These are phyloP conservation scores for Sebastes iracundus DNA, from an alignment of 2,797 vertebrate species.

Conservation along the genomic window DNA sequence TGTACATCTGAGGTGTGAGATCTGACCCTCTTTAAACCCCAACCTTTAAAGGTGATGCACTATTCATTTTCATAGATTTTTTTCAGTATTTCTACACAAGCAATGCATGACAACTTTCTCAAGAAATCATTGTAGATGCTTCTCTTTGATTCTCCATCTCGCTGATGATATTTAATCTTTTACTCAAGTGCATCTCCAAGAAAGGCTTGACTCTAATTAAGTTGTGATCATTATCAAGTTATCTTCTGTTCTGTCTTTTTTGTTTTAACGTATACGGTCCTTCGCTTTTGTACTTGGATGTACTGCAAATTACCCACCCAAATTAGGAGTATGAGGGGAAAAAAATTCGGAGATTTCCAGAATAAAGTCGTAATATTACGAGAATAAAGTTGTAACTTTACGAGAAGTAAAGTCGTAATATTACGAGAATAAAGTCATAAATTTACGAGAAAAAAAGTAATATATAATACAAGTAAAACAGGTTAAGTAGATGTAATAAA, in stretches of 20 bases:
- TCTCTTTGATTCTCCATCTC: conserved; percentile 32
- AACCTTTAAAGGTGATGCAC: conserved; percentile 53
- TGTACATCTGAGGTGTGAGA: conserved; percentile 23
- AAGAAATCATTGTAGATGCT: conserved; percentile 10
- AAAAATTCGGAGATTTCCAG: too few species aligned
- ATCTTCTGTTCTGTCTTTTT: conserved; percentile 24
- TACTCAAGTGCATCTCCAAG: conserved; percentile 52
- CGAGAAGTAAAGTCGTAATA: too few species aligned
- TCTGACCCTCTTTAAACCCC: conserved; percentile 24
- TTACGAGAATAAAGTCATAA: too few species aligned
- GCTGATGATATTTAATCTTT: conserved; percentile 37
- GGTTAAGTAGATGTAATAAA: too few species aligned
- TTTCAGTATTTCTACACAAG: conserved; percentile 53
- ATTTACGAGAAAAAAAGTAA: too few species aligned
- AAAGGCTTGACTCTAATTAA: conserved; percentile 46
- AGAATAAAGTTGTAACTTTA: too few species aligned
- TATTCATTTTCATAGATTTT: conserved; percentile 29
- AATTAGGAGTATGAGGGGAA: too few species aligned
- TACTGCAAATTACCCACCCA: conserved; percentile 2
- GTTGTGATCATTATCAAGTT: conserved; percentile 29
- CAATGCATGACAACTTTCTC: conserved; percentile 40
- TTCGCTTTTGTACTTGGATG: conserved; percentile 53
- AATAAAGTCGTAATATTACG: too few species aligned
- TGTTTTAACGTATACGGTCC: conserved; percentile 35
- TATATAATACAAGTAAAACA: too few species aligned